Percentiles rank a stretch among this genome's conserved stretches.
phyloP scores from a whole-genome alignment of 2,113 vertebrate genomes.

The Nesoenas mayeri region DNA sequence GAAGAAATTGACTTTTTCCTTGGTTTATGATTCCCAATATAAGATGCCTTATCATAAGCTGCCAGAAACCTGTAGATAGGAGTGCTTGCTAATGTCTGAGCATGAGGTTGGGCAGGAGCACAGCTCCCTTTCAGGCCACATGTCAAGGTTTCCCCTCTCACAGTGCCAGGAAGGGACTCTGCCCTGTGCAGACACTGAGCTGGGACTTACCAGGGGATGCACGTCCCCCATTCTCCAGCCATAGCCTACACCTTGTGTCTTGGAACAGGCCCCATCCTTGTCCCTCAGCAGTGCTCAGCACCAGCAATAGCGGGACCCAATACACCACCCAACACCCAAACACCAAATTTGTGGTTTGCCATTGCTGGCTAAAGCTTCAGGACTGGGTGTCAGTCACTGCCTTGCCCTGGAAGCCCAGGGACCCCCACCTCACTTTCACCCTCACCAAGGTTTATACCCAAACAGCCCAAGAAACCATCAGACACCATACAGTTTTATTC shows the following conservation, averaged over 20 bases:
- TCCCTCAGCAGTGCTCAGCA: rapidly evolving
- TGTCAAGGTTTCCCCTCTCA: background rate
- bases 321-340: background rate
- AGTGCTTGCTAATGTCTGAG: rapidly evolving
- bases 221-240: rapidly evolving
- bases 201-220: no score
- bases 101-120: background rate
- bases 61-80: background rate
- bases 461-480: background rate
- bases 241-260: rapidly evolving
- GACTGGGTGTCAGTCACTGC: background rate
- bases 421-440: no score
- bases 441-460: background rate
- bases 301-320: rapidly evolving
- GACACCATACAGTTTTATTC: background rate
- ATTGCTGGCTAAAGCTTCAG: no score
- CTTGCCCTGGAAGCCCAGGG: background rate
- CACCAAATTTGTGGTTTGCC: rapidly evolving
- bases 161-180: background rate
- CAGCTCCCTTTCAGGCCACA: rapidly evolving
- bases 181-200: background rate
- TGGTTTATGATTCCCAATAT: background rate
- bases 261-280: background rate
- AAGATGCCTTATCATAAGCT: background rate
- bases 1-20: background rate